Percentiles rank a stretch among this genome's conserved stretches.
Conservation (phyloP, 2,888 invertebrate genomes). For the Chymomyza caudatula region DNA sequence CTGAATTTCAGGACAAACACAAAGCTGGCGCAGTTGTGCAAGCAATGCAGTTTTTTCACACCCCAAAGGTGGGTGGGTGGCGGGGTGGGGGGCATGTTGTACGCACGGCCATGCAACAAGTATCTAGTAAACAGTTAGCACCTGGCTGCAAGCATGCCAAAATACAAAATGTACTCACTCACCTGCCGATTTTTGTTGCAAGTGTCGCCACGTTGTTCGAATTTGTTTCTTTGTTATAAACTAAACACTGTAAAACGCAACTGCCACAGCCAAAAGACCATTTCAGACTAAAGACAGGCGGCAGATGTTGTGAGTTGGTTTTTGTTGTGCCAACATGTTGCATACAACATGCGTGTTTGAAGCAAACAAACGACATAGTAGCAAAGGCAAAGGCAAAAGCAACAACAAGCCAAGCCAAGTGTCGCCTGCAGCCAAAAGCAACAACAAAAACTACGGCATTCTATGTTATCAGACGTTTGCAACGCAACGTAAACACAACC, state of each 20-base stretch:
- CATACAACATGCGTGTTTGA: constrained; percentile 40
- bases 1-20: neutral
- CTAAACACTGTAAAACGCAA: constrained; percentile 23
- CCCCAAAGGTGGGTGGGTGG: neutral
- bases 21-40: neutral
- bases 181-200: neutral
- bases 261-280: constrained; percentile 39
- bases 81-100: neutral
- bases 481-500: constrained; percentile 71
- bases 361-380: constrained; percentile 13
- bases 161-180: neutral
- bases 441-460: constrained; percentile 41
- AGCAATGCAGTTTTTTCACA: neutral
- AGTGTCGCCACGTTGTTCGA: neutral
- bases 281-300: constrained; percentile 33
- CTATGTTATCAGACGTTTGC: constrained; percentile 25
- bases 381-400: neutral
- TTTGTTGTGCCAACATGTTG: constrained; percentile 31
- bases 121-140: constrained; percentile 9
- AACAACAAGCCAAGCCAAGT: constrained; percentile 2
- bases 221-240: constrained; percentile 8
- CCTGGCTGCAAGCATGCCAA: neutral
- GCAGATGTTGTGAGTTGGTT: constrained; percentile 19
- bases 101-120: constrained; percentile 30
- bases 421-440: neutral